Evolutionary conservation across 2,797 vertebrate genomes (phyloP).

Genomic region (Acanthopagrus latus): DNA sequence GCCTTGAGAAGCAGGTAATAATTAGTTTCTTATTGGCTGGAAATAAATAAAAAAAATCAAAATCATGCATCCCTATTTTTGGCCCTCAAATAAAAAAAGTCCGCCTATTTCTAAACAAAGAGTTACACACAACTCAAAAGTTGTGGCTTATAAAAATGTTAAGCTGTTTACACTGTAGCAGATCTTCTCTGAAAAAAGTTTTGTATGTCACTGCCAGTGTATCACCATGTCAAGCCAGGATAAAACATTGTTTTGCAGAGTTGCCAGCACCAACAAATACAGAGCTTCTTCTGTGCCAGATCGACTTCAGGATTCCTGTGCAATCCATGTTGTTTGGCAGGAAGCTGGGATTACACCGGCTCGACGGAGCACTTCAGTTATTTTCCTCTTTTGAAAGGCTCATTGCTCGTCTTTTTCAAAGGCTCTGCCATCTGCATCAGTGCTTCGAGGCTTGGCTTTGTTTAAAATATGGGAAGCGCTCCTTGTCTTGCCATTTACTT

Average conservation of each 20-base stretch:
- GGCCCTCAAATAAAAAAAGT: background rate
- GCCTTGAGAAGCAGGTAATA: background rate
- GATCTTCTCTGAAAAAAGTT: background rate
- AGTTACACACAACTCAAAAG: background rate
- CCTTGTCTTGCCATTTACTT: constrained; percentile 39
- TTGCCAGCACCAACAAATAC: constrained; percentile 23
- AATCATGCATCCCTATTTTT: no score
- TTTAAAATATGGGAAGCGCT: constrained; percentile 60
- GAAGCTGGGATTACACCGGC: constrained; percentile 67
- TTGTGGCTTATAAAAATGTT: background rate
- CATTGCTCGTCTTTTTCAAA: constrained; percentile 56
- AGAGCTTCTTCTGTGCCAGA: constrained; percentile 25
- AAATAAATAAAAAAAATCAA: no score
- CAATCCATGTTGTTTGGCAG: constrained; percentile 71
- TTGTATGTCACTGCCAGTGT: constrained; percentile 5
- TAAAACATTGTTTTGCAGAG: constrained; percentile 11
- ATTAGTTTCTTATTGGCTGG: background rate
- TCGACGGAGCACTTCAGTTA: constrained; percentile 50
- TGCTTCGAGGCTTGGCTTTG: constrained; percentile 64
- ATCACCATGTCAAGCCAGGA: constrained; percentile 8
- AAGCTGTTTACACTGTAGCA: background rate
- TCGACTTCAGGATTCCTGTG: constrained; percentile 60
- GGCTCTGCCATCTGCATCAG: constrained; percentile 56
- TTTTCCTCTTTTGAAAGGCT: constrained; percentile 55
- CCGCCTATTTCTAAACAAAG: constrained; percentile 1